Evolutionary conservation across 2,113 vertebrate species (phyloP), one percentile per base, ranked within the genome.

Genomic region (Pithys albifrons): DNA sequence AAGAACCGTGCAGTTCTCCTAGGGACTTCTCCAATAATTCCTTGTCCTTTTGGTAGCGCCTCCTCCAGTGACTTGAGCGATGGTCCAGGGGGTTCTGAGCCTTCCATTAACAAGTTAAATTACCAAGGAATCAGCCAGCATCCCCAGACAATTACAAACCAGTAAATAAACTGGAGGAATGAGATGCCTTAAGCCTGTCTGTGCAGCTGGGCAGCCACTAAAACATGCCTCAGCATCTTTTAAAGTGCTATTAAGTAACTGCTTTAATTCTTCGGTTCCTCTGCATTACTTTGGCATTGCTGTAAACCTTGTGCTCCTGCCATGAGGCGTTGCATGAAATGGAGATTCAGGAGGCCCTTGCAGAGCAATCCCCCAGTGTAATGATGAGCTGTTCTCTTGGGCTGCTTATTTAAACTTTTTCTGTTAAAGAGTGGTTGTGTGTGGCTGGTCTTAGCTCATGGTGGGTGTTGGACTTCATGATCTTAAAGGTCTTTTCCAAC

Each of bases 391-490:
- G 2, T 23, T 77, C 84, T 66, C 81, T 8, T 3, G 79, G 75
- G 88, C 82, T 77, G 69, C 45, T 0, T 20, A 4, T 28, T 43
- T 25, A 6, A 39, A 4, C 35, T n/a, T 7, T 2, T 5, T 9
- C 54, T 31, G 28, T 9, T 35, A 4, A 3, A 3, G 58, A 16
- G 75, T 1, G 6, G 79, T 17, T 33, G 2, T 5, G 62, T 4
- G 54, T 16, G 77, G 33, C 57, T 43, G 69, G 54, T 45, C 59
- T 13, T 2, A 51, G 66, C 66, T 82, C 4, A 3, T 7, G 54
- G 66, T 9, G 84, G 58, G 28, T 45, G 2, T 27, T 19, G 65
- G 54, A 46, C 71, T 74, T n/a, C 31, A 58, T 33, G 31, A 74
- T 74, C 71, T 74, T 57, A 45, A 57, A 74, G 71, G 62, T 81